Evolutionary conservation across 2,113 vertebrate genomes (phyloP).

Genomic region (Arvicanthis niloticus): DNA sequence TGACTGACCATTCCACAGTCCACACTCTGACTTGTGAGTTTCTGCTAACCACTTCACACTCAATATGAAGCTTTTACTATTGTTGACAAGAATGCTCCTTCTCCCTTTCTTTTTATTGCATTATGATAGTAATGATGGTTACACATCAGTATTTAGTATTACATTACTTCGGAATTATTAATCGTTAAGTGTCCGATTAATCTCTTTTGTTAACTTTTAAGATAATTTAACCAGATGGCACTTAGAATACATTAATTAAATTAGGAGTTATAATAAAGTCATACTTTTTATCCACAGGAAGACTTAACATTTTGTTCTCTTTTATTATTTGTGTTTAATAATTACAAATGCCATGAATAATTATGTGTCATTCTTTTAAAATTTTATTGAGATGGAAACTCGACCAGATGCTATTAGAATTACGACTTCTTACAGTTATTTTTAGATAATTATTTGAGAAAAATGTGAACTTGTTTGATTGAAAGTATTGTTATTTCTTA

Average conservation of each 20-base stretch:
- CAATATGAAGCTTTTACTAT: not conserved
- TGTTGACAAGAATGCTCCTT: not conserved
- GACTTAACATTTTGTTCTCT: conserved; percentile 74
- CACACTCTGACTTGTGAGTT: not conserved
- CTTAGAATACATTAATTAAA: conserved; percentile 85
- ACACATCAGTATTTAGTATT: conserved; percentile 51
- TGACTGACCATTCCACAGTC: no score
- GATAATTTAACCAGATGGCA: conserved; percentile 81
- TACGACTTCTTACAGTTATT: conserved; percentile 55
- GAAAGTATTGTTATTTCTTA: not conserved
- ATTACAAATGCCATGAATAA: conserved; percentile 82
- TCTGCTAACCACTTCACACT: not conserved
- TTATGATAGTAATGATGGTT: conserved; percentile 69
- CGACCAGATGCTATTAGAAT: conserved; percentile 62
- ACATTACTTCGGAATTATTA: conserved; percentile 75
- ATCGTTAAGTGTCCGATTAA: conserved; percentile 78
- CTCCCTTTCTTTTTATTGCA: not conserved
- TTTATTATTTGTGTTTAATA: conserved; percentile 78
- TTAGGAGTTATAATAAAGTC: conserved; percentile 82
- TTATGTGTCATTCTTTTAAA: conserved; percentile 64
- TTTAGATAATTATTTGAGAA: conserved; percentile 61
- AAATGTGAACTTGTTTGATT: conserved; percentile 50
- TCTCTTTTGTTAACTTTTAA: conserved; percentile 83
- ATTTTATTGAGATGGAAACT: conserved; percentile 55
- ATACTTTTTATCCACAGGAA: conserved; percentile 64